Conservation (phyloP, 2,888 invertebrate genomes). For the Phragmatobia fuliginosa region DNA sequence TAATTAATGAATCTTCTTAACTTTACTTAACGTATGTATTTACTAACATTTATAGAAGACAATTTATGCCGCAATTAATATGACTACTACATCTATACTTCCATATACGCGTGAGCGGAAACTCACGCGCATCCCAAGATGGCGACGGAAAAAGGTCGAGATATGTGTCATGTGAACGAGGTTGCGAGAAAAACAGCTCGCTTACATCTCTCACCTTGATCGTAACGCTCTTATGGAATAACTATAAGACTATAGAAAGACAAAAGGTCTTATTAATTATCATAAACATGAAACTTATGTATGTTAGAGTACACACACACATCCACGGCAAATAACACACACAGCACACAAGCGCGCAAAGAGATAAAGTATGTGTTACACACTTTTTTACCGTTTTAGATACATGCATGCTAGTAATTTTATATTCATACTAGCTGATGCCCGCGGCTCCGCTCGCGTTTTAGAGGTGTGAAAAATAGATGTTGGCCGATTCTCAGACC, state of each 20-base stretch:
- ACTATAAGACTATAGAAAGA: background rate
- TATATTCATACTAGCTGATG: no score
- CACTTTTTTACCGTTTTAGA: no score
- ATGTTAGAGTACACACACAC: background rate
- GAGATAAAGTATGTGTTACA: no score
- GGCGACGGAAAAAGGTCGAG: conserved; percentile 22
- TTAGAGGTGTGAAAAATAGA: no score
- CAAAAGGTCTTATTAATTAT: background rate
- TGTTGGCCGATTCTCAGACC: no score
- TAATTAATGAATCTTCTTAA: background rate
- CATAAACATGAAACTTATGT: background rate
- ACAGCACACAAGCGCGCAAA: no score
- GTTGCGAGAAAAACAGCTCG: conserved; percentile 4
- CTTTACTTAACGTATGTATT: background rate
- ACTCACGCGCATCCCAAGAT: conserved; percentile 21
- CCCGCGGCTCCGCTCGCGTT: no score
- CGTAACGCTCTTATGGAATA: conserved; percentile 7
- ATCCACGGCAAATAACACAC: no score
- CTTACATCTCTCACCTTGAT: conserved; percentile 15
- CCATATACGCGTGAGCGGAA: conserved; percentile 21
- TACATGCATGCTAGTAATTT: no score
- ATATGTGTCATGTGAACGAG: conserved; percentile 22
- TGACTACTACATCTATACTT: conserved; percentile 11
- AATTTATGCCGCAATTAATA: conserved; percentile 8
- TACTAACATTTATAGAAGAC: background rate